A percentile compares a stretch with the other conserved stretches of the same genome.
These are phyloP conservation scores for Sylvia atricapilla DNA, from an alignment of 2,113 vertebrate genomes.

Conservation along the genomic window DNA sequence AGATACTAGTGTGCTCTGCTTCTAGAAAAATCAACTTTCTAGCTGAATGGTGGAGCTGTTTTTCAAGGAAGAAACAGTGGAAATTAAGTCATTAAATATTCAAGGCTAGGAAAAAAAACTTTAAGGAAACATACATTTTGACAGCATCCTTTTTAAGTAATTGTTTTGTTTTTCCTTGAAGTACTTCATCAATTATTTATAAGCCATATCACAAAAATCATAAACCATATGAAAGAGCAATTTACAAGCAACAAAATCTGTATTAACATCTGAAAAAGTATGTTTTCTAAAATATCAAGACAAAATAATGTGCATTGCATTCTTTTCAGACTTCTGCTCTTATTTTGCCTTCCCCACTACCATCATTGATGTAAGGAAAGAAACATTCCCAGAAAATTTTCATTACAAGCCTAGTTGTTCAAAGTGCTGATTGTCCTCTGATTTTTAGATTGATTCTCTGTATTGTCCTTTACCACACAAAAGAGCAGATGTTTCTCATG, in stretches of 20 bases:
- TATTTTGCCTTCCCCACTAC: not conserved
- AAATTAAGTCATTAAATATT: conserved; percentile 43
- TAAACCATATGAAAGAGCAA: conserved; percentile 17
- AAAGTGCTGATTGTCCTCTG: not conserved
- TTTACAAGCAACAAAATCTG: conserved; percentile 43
- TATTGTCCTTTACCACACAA: not conserved
- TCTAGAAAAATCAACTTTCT: not conserved
- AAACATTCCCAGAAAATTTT: not conserved
- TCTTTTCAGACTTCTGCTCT: not conserved
- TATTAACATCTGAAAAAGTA: conserved; percentile 45
- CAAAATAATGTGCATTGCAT: not conserved
- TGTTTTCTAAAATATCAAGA: conserved; percentile 30
- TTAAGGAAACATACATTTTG: conserved; percentile 36
- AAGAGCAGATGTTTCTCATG: not conserved
- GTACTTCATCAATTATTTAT: conserved; percentile 61
- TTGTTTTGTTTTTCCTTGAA: conserved; percentile 27
- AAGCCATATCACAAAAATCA: conserved; percentile 35
- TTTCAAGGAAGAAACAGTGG: conserved; percentile 21
- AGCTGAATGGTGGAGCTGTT: conserved; percentile 17
- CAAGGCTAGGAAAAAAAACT: not conserved
- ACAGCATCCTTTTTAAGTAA: conserved; percentile 48
- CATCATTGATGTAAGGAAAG: not conserved
- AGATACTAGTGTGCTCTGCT: not conserved
- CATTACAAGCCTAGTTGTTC: not conserved
- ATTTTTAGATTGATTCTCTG: not conserved